Percentiles rank a stretch among this genome's conserved stretches.
Conservation (phyloP, 53 echinoderm and acorn worm species). For the Crossaster papposus region DNA sequence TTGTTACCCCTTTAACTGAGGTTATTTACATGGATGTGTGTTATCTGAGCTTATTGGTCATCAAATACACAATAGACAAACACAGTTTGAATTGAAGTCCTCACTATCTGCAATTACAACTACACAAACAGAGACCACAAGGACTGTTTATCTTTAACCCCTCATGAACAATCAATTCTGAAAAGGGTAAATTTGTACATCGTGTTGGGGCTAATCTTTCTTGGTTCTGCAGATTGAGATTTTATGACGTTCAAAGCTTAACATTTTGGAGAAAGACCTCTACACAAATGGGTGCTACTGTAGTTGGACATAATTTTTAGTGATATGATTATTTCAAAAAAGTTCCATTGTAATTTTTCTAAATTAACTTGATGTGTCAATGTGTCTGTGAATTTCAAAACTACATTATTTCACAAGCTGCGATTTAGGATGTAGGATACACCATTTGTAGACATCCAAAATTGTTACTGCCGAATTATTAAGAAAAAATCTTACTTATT, state of each 20-base stretch:
- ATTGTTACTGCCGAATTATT: too few relatives aligned
- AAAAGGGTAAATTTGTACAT: slow-evolving; percentile 30
- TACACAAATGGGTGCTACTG: background rate
- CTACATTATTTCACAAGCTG: too few relatives aligned
- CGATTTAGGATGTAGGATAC: too few relatives aligned
- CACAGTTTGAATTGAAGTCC: background rate
- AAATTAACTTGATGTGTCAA: too few relatives aligned
- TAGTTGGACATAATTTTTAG: background rate
- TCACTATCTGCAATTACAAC: background rate
- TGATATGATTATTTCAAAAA: background rate
- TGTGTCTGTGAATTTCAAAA: too few relatives aligned
- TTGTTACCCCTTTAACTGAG: background rate
- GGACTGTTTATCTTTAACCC: background rate
- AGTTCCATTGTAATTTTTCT: background rate
- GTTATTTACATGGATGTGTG: background rate
- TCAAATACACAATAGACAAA: background rate
- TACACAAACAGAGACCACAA: background rate
- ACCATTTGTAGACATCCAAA: too few relatives aligned
- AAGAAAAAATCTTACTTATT: too few relatives aligned
- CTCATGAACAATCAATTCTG: background rate
- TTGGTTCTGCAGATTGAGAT: background rate
- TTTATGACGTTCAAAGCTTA: slow-evolving; percentile 11
- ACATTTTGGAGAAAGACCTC: background rate
- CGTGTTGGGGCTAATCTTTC: slow-evolving; percentile 1
- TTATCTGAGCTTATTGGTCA: background rate